Conservation (phyloP, 1,140 invertebrate genomes). For the Lordiphosa mommai region DNA sequence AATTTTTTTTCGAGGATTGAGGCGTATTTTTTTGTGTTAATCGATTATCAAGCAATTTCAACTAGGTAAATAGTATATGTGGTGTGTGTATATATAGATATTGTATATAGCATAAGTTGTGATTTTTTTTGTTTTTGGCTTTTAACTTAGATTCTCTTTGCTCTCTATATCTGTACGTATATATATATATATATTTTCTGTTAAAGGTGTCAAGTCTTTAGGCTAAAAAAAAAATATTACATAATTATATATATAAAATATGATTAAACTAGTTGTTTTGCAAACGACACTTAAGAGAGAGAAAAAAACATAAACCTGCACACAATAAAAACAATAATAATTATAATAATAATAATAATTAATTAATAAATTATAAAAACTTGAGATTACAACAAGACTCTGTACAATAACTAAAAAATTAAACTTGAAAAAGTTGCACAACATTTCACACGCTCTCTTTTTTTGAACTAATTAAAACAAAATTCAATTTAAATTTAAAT, state of each 20-base stretch:
- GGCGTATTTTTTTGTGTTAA: slow-evolving; percentile 54
- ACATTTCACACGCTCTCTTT: slow-evolving; percentile 20
- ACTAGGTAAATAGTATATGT: slow-evolving; percentile 49
- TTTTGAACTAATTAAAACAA: slow-evolving; percentile 32
- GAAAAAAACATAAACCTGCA: slow-evolving; percentile 54
- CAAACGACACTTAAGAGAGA: slow-evolving; percentile 47
- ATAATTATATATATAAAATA: slow-evolving; percentile 16
- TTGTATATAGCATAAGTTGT: slow-evolving; percentile 49
- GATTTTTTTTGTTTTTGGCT: slow-evolving; percentile 61
- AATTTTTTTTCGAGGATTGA: slow-evolving; percentile 21
- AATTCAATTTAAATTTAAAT: slow-evolving; percentile 80
- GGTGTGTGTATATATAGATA: slow-evolving; percentile 29
- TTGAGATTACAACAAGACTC: slow-evolving; percentile 74
- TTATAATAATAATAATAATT: slow-evolving; percentile 29
- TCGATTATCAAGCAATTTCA: slow-evolving; percentile 77
- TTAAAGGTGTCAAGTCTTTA: slow-evolving; percentile 32
- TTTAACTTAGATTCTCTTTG: slow-evolving; percentile 70
- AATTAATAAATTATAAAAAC: slow-evolving; percentile 61
- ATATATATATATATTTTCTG: slow-evolving; percentile 25
- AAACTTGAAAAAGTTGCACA: slow-evolving; percentile 51
- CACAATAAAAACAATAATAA: slow-evolving; percentile 63
- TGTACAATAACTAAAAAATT: slow-evolving; percentile 59
- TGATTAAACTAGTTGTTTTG: slow-evolving; percentile 63
- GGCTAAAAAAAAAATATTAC: neutral
- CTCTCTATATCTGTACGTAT: slow-evolving; percentile 19